These are phyloP conservation scores for Physella acuta DNA, from an alignment of 1,140 invertebrate genomes.

Conservation along the genomic window DNA sequence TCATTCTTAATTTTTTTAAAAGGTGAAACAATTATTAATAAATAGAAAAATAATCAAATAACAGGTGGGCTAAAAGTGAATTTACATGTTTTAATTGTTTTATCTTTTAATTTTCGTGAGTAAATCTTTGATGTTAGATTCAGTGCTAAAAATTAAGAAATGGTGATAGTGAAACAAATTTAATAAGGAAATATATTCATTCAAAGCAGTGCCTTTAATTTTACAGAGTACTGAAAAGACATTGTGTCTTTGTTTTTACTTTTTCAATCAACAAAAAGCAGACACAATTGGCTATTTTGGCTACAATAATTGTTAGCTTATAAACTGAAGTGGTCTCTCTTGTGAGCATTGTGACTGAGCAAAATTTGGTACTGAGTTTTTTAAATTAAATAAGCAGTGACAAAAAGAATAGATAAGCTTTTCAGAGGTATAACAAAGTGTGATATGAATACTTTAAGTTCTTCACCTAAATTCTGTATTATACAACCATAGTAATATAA, in stretches of 20 bases:
- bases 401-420: too few relatives aligned
- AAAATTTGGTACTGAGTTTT: too few relatives aligned
- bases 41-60: background rate
- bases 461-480: background rate
- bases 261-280: too few relatives aligned
- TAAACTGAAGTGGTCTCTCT: too few relatives aligned
- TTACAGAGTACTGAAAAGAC: background rate
- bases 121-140: background rate
- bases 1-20: constrained; percentile 44
- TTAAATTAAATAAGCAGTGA: too few relatives aligned
- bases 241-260: too few relatives aligned
- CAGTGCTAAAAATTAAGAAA: background rate
- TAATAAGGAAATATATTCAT: background rate
- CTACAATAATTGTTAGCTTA: too few relatives aligned
- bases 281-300: too few relatives aligned
- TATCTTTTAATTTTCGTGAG: background rate
- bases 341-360: too few relatives aligned
- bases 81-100: background rate
- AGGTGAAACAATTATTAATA: background rate
- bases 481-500: background rate
- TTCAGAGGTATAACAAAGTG: background rate
- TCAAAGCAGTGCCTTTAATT: background rate
- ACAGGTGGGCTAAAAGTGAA: background rate
- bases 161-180: background rate
- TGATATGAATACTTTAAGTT: background rate